phyloP scores from a whole-genome alignment of 2,888 invertebrate genomes.

The Pterostichus niger region DNA sequence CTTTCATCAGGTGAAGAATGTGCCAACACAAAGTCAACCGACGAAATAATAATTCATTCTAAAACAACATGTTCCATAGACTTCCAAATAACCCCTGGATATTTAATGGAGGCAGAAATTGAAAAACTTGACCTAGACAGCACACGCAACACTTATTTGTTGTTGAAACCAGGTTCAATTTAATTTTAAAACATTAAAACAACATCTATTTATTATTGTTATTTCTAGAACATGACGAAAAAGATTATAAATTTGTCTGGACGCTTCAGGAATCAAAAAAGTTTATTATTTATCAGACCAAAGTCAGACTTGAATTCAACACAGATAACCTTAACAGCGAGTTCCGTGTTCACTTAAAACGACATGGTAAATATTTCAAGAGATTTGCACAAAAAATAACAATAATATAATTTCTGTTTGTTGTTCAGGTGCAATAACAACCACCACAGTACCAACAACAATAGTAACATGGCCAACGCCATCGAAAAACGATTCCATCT shows the following conservation, averaged over 20 bases:
- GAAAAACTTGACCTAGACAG: slow-evolving; percentile 67
- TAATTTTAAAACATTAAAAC: slow-evolving; percentile 20
- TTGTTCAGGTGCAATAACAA: slow-evolving; percentile 58
- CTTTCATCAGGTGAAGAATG: background rate
- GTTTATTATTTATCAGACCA: slow-evolving; percentile 17
- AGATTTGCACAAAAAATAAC: no score
- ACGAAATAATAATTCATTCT: background rate
- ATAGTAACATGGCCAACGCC: slow-evolving; percentile 68
- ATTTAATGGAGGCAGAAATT: slow-evolving; percentile 70
- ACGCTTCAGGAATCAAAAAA: background rate
- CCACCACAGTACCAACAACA: slow-evolving; percentile 67
- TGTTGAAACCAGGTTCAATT: slow-evolving; percentile 68
- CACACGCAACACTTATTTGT: slow-evolving; percentile 65
- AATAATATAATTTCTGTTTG: background rate
- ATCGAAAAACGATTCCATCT: slow-evolving; percentile 58
- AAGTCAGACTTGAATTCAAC: background rate
- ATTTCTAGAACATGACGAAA: slow-evolving; percentile 35
- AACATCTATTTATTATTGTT: background rate
- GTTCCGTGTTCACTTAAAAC: slow-evolving; percentile 20
- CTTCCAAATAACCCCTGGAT: slow-evolving; percentile 24
- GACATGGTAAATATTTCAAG: slow-evolving; percentile 29
- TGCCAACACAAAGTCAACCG: background rate
- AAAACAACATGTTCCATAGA: slow-evolving; percentile 5
- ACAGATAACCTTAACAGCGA: background rate
- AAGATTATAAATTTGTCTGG: slow-evolving; percentile 40